Evolutionary conservation across 2,888 invertebrate genomes (phyloP), one percentile per base, ranked within the genome.

Genomic region (Drosophila rellima): DNA sequence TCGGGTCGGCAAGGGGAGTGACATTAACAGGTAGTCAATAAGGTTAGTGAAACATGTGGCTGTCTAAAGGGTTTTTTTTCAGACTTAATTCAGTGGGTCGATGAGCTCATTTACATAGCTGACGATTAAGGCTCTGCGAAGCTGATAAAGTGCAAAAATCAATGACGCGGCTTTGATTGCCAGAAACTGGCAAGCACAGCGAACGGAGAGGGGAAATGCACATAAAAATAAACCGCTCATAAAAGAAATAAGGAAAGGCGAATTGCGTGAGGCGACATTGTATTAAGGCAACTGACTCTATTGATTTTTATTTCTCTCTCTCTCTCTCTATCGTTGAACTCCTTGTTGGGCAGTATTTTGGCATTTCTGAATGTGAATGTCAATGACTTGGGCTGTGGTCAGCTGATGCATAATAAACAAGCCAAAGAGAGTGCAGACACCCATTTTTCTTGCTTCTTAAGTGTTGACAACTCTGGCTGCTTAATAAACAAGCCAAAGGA

Each of bases 71-170:
- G 54, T 37, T 40, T 48, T 42, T 42, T 51, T 26, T 40, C 51
- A 23, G 39, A 26, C 44, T 61, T 17, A 45, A 17, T 55, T 52
- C n/a, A 35, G 35, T 48, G 23, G 57, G 57, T 52, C 44, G 75
- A 79, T 77, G 80, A 79, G 75, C 79, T 77, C 70, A 77, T 87
- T 74, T 87, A 61, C 82, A 81, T 78, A 35, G 26, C 51, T 50
- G 6, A 33, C 57, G 61, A 73, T 75, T 81, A 69, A 78, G 61
- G 60, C 56, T n/a, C 60, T 37, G 61, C 26, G 81, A 84, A 89
- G 87, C 88, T 89, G 81, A 83, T 88, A 75, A 81, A 87, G 84
- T 90, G 88, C 87, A 86, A 90, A 76, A 87, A 87, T 87, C 90
- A 86, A 90, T 87, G 83, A 57, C 62, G 65, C 54, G 40, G 57